Percentiles rank a stretch among this genome's conserved stretches.
Evolutionary conservation across 1,140 invertebrate species (phyloP).

Genomic region (Planococcus citri): DNA sequence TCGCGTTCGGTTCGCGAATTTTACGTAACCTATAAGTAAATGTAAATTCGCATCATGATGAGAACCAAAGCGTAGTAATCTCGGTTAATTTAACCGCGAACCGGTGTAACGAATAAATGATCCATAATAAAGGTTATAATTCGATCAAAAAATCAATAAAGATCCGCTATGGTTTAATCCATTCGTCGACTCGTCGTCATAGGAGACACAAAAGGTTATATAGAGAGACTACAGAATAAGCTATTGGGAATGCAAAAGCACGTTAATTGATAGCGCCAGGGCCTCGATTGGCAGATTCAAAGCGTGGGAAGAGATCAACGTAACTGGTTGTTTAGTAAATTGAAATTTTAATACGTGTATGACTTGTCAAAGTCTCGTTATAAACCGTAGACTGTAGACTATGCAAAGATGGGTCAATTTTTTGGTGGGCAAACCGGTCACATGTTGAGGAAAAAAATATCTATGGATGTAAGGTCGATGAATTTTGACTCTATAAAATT

Average conservation of each 20-base stretch:
- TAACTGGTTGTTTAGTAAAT: not conserved
- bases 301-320: not conserved
- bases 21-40: too few species aligned
- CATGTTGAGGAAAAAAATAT: too few species aligned
- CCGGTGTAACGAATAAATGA: too few species aligned
- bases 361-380: not conserved
- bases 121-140: not conserved
- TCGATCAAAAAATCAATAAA: not conserved
- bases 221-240: too few species aligned
- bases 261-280: not conserved
- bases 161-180: not conserved
- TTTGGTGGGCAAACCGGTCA: not conserved
- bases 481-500: too few species aligned
- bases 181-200: too few species aligned
- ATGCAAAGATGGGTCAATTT: too few species aligned
- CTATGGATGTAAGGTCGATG: too few species aligned
- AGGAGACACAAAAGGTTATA: not conserved
- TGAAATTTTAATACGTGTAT: slow-evolving; percentile 3
- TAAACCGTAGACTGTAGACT: not conserved
- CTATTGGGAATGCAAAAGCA: not conserved
- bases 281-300: not conserved
- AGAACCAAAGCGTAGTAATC: too few species aligned
- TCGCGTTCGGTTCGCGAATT: too few species aligned
- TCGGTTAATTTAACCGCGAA: too few species aligned
- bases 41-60: not conserved